Evolutionary conservation across 2,888 invertebrate species (phyloP), one percentile per base, ranked within the genome.

Genomic region (Pristionchus entomophagus): DNA sequence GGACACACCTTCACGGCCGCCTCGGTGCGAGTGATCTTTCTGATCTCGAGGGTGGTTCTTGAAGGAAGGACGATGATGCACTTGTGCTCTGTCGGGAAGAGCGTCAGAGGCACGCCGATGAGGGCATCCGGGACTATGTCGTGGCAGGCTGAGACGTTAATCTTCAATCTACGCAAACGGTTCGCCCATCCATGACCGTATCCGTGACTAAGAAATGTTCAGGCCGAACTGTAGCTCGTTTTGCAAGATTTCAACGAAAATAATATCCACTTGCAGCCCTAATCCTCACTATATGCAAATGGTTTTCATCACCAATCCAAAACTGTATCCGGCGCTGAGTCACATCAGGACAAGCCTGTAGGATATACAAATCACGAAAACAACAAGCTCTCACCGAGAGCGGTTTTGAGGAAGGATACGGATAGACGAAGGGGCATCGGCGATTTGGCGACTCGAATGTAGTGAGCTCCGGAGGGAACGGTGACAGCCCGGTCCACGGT

Each of bases 31-130:
- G n/a, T n/a, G n/a, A n/a, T 45, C 8, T 19, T 17, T 29, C 12
- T 77, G 26, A 77, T 77, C 22, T 22, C 29, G n/a, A 56, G 59
- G 2, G 26, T 17, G 49, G 56, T 38, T 8, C 56, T 22, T 26
- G 35, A 56, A 8, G 82, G 82, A 0, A 59, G 82, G n/a, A 59
- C n/a, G 19, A 82, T 17, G 35, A 2, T 22, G 82, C 82, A 82
- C 29, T 59, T 35, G 59, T 4, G n/a, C 22, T 5, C 22, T 19
- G 56, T 82, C 3, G 82, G 82, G 2, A 41, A n/a, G 26, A 82
- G 38, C 17, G 56, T 53, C 56, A 82, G 10, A 22, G 56, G 56
- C 4, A 82, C 17, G 3, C 59, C 82, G 14, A 82, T n/a, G 17
- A 82, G 56, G 14, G 38, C n/a, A 14, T 17, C 17, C 38, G 82